phyloP scores from a whole-genome alignment of 1,140 invertebrate genomes.

The Diorhabda elongata region DNA sequence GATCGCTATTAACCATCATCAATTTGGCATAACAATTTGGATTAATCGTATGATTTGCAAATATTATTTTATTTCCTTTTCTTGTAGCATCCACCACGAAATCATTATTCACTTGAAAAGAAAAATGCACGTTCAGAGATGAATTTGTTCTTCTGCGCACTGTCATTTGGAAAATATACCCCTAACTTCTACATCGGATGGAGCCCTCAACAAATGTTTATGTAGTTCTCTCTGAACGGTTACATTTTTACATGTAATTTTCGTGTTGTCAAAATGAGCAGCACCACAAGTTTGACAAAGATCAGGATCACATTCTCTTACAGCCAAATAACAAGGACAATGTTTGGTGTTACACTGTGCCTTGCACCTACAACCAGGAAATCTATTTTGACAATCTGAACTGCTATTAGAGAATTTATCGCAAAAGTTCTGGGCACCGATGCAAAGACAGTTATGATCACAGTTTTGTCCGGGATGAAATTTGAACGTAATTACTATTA shows the following conservation, averaged over 20 bases:
- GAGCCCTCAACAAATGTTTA: conserved; percentile 92
- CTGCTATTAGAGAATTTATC: conserved; percentile 98
- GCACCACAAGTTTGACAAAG: conserved; percentile 96
- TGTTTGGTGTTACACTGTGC: conserved; percentile 98
- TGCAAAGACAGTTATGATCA: conserved; percentile 86
- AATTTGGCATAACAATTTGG: conserved; percentile 99
- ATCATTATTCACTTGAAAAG: conserved; percentile 99
- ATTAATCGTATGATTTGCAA: conserved; percentile 99
- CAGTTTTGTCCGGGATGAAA: conserved; percentile 90
- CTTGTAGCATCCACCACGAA: conserved; percentile 98
- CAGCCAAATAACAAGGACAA: conserved; percentile 96
- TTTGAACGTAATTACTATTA: conserved; percentile 68
- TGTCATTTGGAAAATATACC: conserved; percentile 94
- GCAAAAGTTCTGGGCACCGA: conserved; percentile 92
- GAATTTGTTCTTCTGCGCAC: conserved; percentile 97
- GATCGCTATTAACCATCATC: conserved; percentile 99
- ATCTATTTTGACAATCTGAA: conserved; percentile 93
- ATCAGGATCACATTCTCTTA: conserved; percentile 98
- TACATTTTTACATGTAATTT: conserved; percentile 94
- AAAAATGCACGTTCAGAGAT: conserved; percentile 99
- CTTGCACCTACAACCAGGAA: conserved; percentile 96
- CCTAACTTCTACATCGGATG: conserved; percentile 98
- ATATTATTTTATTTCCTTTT: conserved; percentile 98
- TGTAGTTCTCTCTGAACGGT: conserved; percentile 88
- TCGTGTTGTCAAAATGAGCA: conserved; percentile 80